Conservation (phyloP, 2,797 vertebrate genomes). For the Gymnocypris eckloni region DNA sequence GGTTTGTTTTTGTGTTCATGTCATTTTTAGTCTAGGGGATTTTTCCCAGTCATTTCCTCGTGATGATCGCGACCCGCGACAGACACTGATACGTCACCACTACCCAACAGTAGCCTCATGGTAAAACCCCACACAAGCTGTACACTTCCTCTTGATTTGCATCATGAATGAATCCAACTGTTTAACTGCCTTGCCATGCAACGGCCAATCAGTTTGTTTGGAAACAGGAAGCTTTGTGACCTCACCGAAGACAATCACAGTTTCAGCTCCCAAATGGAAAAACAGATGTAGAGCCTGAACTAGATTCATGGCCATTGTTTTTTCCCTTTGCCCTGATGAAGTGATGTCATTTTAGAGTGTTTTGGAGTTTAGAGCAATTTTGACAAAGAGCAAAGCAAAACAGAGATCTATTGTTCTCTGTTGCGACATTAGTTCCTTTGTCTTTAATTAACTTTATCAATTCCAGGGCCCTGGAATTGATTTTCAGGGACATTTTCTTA, state of each 20-base stretch:
- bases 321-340: constrained; percentile 28
- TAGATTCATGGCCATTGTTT: constrained; percentile 12
- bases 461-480: background rate
- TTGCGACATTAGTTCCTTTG: background rate
- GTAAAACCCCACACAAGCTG: constrained; percentile 49
- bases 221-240: constrained; percentile 53
- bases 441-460: background rate
- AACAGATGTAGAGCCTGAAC: constrained; percentile 46
- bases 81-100: constrained; percentile 23
- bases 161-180: constrained; percentile 55
- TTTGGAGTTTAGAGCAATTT: constrained; percentile 4
- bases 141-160: constrained; percentile 54
- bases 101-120: constrained; percentile 46
- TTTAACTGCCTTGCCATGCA: constrained; percentile 36
- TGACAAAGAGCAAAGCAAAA: constrained; percentile 22
- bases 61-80: constrained; percentile 25
- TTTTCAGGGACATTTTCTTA: background rate
- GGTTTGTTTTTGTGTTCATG: constrained; percentile 17
- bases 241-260: constrained; percentile 28
- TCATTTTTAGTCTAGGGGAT: constrained; percentile 33
- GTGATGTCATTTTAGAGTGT: constrained; percentile 9
- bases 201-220: constrained; percentile 51
- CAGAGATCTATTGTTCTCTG: background rate
- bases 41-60: constrained; percentile 57
- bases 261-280: constrained; percentile 38